phyloP scores from a whole-genome alignment of 2,888 invertebrate genomes.

The Priocnemis perturbator region DNA sequence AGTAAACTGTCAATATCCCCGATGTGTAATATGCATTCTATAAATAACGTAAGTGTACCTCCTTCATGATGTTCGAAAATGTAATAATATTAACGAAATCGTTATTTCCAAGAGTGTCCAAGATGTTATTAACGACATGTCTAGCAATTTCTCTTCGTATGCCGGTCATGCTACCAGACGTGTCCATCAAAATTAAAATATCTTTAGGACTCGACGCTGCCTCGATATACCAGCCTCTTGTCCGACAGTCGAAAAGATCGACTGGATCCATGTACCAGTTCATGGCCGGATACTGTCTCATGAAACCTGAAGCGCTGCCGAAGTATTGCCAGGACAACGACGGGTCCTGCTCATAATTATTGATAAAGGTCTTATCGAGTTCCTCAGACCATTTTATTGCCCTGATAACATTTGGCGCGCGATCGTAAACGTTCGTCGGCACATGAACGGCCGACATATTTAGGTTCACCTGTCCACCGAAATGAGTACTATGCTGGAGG shows the following conservation, averaged over 20 bases:
- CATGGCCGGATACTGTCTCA: conserved; percentile 96
- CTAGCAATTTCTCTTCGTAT: conserved; percentile 92
- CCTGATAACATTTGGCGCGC: conserved; percentile 90
- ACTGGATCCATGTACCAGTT: conserved; percentile 88
- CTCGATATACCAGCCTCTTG: conserved; percentile 97
- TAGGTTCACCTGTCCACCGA: conserved; percentile 83
- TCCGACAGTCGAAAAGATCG: conserved; percentile 96
- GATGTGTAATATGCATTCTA: too few species aligned
- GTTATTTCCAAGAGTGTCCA: conserved; percentile 97
- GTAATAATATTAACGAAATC: conserved; percentile 98
- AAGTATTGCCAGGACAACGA: conserved; percentile 98
- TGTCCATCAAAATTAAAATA: conserved; percentile 89
- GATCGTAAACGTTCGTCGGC: conserved; percentile 95
- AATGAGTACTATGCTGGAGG: conserved; percentile 83
- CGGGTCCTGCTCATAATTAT: conserved; percentile 64
- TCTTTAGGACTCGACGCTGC: conserved; percentile 99
- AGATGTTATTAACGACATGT: conserved; percentile 90
- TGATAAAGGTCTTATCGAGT: conserved; percentile 90
- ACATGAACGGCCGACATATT: conserved; percentile 94
- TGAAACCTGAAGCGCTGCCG: conserved; percentile 97
- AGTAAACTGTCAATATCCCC: too few species aligned
- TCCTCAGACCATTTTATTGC: conserved; percentile 98
- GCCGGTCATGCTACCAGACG: conserved; percentile 95
- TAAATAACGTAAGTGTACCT: conserved; percentile 74
- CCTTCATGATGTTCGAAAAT: conserved; percentile 89